Evolutionary conservation across 2,797 vertebrate species (phyloP).

Genomic region (Paratrypauchen microcephalus): DNA sequence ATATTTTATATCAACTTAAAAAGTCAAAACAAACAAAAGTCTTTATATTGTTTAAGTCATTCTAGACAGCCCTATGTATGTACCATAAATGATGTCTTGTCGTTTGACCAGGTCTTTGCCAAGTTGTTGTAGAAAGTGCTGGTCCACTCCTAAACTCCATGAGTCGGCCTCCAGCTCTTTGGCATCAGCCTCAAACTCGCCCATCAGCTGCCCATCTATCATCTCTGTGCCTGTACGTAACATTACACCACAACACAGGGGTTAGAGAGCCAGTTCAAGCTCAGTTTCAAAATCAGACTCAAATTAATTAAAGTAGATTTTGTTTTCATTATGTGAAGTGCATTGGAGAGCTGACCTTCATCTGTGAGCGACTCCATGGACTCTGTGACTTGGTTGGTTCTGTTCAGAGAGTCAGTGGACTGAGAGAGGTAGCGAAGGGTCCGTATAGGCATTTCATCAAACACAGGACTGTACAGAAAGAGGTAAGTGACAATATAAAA

Average conservation of each 20-base stretch:
- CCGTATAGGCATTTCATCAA: constrained; percentile 88
- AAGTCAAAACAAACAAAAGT: no score
- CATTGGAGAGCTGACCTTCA: constrained; percentile 78
- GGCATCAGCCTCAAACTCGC: constrained; percentile 89
- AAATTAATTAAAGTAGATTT: background rate
- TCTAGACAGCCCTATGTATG: background rate
- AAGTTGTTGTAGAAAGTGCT: constrained; percentile 85
- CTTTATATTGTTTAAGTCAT: background rate
- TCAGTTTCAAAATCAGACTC: background rate
- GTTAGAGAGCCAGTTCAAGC: background rate
- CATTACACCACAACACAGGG: constrained; percentile 17
- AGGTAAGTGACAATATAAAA: background rate
- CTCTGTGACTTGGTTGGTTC: constrained; percentile 90
- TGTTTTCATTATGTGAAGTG: background rate
- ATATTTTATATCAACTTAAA: no score
- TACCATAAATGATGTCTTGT: constrained; percentile 96
- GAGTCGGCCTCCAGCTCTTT: constrained; percentile 94
- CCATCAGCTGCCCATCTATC: constrained; percentile 96
- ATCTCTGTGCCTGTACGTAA: constrained; percentile 87
- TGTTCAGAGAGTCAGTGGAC: constrained; percentile 95
- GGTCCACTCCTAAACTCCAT: constrained; percentile 91
- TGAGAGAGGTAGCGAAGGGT: constrained; percentile 90
- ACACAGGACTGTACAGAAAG: constrained; percentile 79
- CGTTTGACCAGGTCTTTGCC: constrained; percentile 90
- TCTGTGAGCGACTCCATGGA: constrained; percentile 94